A percentile compares a stretch with the other conserved stretches of the same genome.
Conservation (phyloP, 1,140 invertebrate species). For the Myzus persicae region DNA sequence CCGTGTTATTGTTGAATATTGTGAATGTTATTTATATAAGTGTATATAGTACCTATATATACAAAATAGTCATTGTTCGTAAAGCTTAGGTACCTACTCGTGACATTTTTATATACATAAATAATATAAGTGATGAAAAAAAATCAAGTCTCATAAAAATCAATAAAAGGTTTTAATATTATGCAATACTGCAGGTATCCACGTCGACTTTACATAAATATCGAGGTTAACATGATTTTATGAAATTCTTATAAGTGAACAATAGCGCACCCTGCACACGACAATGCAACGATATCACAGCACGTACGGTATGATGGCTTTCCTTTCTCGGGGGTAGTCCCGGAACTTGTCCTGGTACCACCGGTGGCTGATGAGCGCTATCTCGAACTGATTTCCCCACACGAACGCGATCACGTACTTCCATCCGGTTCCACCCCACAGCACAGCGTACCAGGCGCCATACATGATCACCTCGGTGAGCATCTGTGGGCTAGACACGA, state of each 20-base stretch:
- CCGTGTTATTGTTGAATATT: no score
- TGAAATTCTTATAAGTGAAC: no score
- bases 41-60: no score
- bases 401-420: conserved; percentile 33
- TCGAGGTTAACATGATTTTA: no score
- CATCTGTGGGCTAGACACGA: conserved; percentile 35
- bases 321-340: not conserved
- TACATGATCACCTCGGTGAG: conserved; percentile 6
- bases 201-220: not conserved
- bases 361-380: not conserved
- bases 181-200: not conserved
- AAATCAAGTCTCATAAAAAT: not conserved
- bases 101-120: no score
- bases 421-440: not conserved
- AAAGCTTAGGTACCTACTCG: no score
- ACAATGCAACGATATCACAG: not conserved
- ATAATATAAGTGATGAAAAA: no score
- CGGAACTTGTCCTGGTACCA: conserved; percentile 10
- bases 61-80: no score
- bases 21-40: no score
- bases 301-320: conserved; percentile 17
- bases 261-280: no score
- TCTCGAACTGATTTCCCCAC: conserved; percentile 22
- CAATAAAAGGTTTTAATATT: not conserved
- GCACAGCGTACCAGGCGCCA: not conserved